phyloP scores from a whole-genome alignment of 2,113 vertebrate species.

The Gavialis gangeticus region DNA sequence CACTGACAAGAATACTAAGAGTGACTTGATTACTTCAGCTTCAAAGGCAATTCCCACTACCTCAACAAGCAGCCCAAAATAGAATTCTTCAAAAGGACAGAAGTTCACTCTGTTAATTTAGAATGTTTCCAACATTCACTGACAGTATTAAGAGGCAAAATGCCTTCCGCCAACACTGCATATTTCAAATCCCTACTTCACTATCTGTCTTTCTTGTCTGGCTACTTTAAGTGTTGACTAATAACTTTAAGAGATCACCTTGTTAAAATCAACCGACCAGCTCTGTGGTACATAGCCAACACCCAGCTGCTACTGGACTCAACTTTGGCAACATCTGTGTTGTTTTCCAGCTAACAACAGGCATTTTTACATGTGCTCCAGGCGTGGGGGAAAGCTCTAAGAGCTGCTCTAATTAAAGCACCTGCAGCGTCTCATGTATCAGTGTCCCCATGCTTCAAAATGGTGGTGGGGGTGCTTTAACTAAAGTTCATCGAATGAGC shows the following conservation, averaged over 20 bases:
- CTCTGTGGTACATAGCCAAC: not conserved
- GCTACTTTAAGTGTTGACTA: not conserved
- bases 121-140: not conserved
- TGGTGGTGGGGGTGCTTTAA: too few species aligned
- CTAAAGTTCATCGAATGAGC: too few species aligned
- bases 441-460: too few species aligned
- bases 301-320: not conserved
- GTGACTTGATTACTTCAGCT: not conserved
- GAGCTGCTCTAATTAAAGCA: too few species aligned
- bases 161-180: not conserved
- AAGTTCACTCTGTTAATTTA: not conserved
- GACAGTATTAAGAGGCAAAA: not conserved
- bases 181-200: not conserved
- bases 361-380: not conserved
- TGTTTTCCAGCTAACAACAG: not conserved
- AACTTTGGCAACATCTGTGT: not conserved
- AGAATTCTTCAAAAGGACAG: not conserved
- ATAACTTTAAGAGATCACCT: conserved; percentile 1
- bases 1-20: not conserved
- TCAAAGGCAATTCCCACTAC: not conserved
- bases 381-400: too few species aligned
- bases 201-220: not conserved
- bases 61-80: not conserved
- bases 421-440: too few species aligned
- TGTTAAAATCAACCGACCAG: not conserved